Percentiles rank a stretch among this genome's conserved stretches.
phyloP scores from a whole-genome alignment of 1,140 invertebrate genomes.

The Helicoverpa zea region DNA sequence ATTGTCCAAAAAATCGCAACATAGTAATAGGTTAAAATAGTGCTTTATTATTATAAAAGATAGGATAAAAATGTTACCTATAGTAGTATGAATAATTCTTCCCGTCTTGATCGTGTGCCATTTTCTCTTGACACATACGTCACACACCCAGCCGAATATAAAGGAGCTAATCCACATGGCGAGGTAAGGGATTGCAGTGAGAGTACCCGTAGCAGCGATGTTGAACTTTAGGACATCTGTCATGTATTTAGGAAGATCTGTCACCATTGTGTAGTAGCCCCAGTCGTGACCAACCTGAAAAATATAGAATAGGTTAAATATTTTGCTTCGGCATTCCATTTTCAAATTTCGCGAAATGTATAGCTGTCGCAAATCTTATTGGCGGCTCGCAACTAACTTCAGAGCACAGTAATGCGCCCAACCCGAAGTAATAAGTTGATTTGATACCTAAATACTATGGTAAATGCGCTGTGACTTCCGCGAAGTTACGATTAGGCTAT shows the following conservation, averaged over 20 bases:
- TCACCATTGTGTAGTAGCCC: conserved; percentile 95
- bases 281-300: conserved; percentile 92
- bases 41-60: too few species aligned
- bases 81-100: conserved; percentile 88
- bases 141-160: conserved; percentile 87
- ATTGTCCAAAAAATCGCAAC: too few species aligned
- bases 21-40: too few species aligned
- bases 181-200: conserved; percentile 88
- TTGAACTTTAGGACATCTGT: conserved; percentile 93
- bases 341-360: too few species aligned
- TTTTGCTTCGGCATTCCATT: not conserved
- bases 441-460: too few species aligned
- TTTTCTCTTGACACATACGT: conserved; percentile 86
- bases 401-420: too few species aligned
- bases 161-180: conserved; percentile 90
- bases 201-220: conserved; percentile 89
- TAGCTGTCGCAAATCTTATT: too few species aligned
- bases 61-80: conserved; percentile 79
- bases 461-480: too few species aligned
- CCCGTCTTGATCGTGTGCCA: conserved; percentile 87
- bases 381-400: too few species aligned
- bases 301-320: not conserved
- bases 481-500: too few species aligned
- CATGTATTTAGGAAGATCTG: conserved; percentile 95
- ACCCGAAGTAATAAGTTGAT: too few species aligned